Percentiles rank a stretch among this genome's conserved stretches.
Conservation (phyloP, 1,140 invertebrate genomes). For the Fopius arisanus region DNA sequence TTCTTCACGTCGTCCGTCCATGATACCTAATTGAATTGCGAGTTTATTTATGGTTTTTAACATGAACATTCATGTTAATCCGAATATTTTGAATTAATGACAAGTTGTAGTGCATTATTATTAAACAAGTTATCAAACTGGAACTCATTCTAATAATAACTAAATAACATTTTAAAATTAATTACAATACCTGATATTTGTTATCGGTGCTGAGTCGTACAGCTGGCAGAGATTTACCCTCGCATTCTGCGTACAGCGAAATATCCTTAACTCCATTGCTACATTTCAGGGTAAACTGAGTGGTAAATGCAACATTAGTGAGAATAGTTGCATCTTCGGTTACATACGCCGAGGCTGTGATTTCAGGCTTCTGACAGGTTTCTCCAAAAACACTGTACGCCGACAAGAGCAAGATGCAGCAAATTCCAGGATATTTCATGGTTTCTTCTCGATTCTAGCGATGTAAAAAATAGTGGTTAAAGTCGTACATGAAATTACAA, state of each 20-base stretch:
- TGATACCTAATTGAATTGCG: conserved; percentile 74
- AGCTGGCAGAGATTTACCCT: conserved; percentile 81
- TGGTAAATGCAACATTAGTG: conserved; percentile 81
- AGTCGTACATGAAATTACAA: too few species aligned
- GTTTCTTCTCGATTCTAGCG: not conserved
- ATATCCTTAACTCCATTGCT: conserved; percentile 71
- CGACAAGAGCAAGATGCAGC: not conserved
- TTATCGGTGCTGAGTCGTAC: conserved; percentile 76
- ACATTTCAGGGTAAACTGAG: conserved; percentile 78
- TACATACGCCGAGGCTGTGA: conserved; percentile 78
- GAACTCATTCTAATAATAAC: too few species aligned
- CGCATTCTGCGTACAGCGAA: conserved; percentile 85
- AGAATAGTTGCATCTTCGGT: conserved; percentile 91
- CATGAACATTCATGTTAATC: too few species aligned
- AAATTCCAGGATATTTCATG: conserved; percentile 19
- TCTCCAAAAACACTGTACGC: conserved; percentile 40
- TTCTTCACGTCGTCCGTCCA: conserved; percentile 89
- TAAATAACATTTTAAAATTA: not conserved
- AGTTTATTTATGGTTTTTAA: not conserved
- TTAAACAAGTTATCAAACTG: too few species aligned
- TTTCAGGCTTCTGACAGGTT: conserved; percentile 71
- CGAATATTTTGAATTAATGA: too few species aligned
- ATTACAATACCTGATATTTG: conserved; percentile 76
- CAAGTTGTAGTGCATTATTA: too few species aligned
- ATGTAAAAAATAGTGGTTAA: too few species aligned